phyloP scores from a whole-genome alignment of 37 sponge, comb jelly and placozoan genomes.

The Chondrosia reniformis region DNA sequence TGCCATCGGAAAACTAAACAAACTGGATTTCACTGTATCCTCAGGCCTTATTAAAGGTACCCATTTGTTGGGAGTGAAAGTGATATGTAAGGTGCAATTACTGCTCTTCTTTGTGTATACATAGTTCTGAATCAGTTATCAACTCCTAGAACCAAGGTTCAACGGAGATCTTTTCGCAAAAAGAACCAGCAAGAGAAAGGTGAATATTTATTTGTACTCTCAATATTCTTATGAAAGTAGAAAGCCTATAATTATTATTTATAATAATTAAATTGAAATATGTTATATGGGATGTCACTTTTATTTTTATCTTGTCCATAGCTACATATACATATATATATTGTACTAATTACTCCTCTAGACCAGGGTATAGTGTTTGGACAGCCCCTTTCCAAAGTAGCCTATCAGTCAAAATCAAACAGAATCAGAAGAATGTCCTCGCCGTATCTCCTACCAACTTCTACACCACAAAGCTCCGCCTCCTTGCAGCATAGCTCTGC shows the following conservation, averaged over 20 bases:
- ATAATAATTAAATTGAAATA: too few species aligned
- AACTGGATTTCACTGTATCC: constrained; percentile 50
- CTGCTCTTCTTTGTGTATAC: background rate
- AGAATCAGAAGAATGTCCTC: background rate
- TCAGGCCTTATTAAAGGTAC: constrained; percentile 48
- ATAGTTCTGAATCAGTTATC: constrained; percentile 15
- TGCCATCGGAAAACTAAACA: constrained; percentile 47
- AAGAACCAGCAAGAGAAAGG: background rate
- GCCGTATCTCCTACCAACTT: background rate
- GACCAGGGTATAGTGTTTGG: constrained; percentile 5
- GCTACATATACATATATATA: too few species aligned
- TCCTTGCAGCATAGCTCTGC: background rate
- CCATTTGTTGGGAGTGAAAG: background rate
- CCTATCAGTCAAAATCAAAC: background rate
- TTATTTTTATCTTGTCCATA: background rate
- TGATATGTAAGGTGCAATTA: background rate
- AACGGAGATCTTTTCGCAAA: constrained; percentile 11
- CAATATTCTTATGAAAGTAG: too few species aligned
- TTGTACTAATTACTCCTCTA: background rate
- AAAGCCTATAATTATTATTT: too few species aligned
- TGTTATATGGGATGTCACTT: too few species aligned
- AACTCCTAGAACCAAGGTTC: constrained; percentile 9
- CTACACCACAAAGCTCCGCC: background rate
- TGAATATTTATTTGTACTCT: background rate
- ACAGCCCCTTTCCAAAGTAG: constrained; percentile 2